These are phyloP conservation scores for Larimichthys polyactis DNA, from an alignment of 2,113 vertebrate species.

Conservation along the genomic window DNA sequence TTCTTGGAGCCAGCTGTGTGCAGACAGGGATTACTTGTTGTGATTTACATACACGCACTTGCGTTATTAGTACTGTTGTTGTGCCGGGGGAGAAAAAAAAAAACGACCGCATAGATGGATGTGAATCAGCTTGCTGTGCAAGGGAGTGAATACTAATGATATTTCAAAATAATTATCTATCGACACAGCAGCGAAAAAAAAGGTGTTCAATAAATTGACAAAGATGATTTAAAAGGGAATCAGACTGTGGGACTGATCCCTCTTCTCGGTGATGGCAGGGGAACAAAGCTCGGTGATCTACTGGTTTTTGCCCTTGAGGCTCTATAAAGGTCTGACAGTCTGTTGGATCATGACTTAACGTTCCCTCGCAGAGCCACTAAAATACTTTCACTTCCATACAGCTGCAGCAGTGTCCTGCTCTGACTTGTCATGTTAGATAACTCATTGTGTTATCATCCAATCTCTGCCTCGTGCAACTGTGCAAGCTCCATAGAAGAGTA, in stretches of 20 bases:
- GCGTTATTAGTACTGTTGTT: conserved; percentile 1
- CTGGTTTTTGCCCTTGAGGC: not conserved
- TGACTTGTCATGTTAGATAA: conserved; percentile 69
- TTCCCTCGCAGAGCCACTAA: not conserved
- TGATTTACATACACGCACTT: conserved; percentile 59
- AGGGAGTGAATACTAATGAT: not conserved
- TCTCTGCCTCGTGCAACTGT: conserved; percentile 21
- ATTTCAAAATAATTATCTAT: conserved; percentile 15
- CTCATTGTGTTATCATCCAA: conserved; percentile 31
- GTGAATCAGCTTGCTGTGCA: not conserved
- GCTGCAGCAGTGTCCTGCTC: conserved; percentile 58
- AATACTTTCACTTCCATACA: conserved; percentile 58
- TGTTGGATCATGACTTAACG: conserved; percentile 26
- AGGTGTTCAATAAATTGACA: not conserved
- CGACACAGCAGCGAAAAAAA: not conserved
- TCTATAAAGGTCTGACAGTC: conserved; percentile 14
- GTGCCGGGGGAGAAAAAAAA: not conserved
- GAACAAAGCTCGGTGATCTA: conserved; percentile 41
- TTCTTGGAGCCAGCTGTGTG: conserved; percentile 64
- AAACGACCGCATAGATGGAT: conserved; percentile 15
- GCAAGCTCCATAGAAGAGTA: conserved; percentile 5
- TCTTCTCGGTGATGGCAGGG: conserved; percentile 21
- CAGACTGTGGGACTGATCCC: not conserved
- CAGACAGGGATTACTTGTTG: conserved; percentile 46
- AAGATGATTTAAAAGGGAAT: not conserved